Base-by-base conservation (phyloP, 2,797 vertebrate genomes). In the Knipowitschia caucasica region DNA sequence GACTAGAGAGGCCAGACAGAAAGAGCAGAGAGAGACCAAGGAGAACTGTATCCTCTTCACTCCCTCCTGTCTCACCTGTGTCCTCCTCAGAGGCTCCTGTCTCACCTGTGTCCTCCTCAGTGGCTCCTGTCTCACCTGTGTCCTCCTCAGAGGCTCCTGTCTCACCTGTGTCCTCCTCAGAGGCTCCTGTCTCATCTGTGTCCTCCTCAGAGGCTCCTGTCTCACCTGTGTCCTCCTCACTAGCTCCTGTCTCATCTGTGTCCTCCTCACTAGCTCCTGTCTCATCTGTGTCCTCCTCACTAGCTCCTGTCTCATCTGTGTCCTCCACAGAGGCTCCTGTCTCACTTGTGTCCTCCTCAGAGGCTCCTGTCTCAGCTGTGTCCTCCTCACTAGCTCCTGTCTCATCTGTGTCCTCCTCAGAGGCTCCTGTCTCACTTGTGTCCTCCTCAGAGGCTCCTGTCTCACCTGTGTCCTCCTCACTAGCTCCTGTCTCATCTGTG, bases 221-320 rank as follows among this genome's bases (percentile, higher is more conserved):
- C 83, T 85, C 83, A 63, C 61, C 43, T 1, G 54, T 34, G n/a
- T n/a, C n/a, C 7, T 15, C 7, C 38, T 56, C 54, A 11, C 0
- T 14, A 9, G 25, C 11, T n/a, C 57, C 34, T 63, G n/a, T n/a
- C 20, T 21, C 8, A 45, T 1, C 52, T 73, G 25, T 85, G 60
- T 47, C n/a, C 58, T 89, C 49, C 43, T 72, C 50, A 95, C 71
- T 57, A 94, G 74, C 31, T 94, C 85, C 71, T 93, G 94, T 5
- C 70, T 89, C 62, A 97, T 88, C 24, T 65, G 82, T 71, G 95
- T 86, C 86, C 96, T 92, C 57, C 86, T 84, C 86, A 93, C 89
- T 55, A 95, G 86, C 1, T 12, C 67, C 80, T 78, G 7, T 20
- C 36, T 39, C 1, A 7, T 20, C 17, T 39, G 34, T n/a, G 14